Conservation (phyloP, 2,113 vertebrate genomes). For the Papio anubis region DNA sequence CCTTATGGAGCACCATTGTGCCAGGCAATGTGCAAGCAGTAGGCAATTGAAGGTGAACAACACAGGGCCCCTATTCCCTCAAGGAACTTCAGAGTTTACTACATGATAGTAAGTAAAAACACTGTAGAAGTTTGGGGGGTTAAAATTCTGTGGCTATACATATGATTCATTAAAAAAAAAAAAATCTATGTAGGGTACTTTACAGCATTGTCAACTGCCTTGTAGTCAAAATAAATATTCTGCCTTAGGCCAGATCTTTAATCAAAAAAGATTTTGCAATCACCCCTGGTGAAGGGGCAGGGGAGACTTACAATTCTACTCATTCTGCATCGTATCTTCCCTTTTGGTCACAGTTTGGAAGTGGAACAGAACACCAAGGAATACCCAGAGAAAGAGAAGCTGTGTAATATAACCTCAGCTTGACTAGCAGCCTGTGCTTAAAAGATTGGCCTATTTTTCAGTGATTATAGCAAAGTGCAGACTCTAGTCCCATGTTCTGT, state of each 20-base stretch:
- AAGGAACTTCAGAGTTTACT: background rate
- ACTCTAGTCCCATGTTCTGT: background rate
- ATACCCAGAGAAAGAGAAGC: background rate
- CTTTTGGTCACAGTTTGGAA: background rate
- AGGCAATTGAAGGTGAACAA: background rate
- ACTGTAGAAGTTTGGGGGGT: background rate
- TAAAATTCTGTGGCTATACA: background rate
- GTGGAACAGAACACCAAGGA: background rate
- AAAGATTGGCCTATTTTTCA: background rate
- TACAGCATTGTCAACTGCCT: background rate
- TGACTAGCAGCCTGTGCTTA: background rate
- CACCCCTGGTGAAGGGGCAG: background rate
- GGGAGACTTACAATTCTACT: background rate
- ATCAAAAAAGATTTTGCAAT: background rate
- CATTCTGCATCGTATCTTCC: background rate
- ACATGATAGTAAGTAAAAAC: background rate
- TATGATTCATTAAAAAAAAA: background rate
- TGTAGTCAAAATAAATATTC: background rate
- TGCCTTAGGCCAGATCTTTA: background rate
- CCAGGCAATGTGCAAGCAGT: background rate
- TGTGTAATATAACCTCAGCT: background rate
- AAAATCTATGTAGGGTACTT: background rate
- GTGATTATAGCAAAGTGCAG: background rate
- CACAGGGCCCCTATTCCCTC: background rate
- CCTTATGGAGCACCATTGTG: background rate